These are phyloP conservation scores for Pachyrhynchus sulphureomaculatus DNA, from an alignment of 1,140 invertebrate genomes.

Conservation along the genomic window DNA sequence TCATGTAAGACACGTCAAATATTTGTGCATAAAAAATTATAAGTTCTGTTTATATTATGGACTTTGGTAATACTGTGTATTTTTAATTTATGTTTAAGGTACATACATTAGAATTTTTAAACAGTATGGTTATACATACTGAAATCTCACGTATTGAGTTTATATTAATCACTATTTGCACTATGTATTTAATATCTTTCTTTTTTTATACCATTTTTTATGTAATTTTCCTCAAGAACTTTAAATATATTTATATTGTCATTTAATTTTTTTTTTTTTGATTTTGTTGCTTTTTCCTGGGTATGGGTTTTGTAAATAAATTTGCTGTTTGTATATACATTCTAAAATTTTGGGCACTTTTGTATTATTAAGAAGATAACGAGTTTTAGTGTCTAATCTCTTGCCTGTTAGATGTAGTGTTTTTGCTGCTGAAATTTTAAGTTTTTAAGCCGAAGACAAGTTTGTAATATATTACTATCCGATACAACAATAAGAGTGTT, in stretches of 20 bases:
- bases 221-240: slow-evolving; percentile 46
- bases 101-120: slow-evolving; percentile 30
- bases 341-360: background rate
- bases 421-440: slow-evolving; percentile 29
- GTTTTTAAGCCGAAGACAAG: slow-evolving; percentile 20
- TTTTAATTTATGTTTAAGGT: slow-evolving; percentile 29
- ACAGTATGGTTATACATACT: slow-evolving; percentile 49
- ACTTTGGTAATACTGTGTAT: slow-evolving; percentile 30
- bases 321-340: slow-evolving; percentile 5
- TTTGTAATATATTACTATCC: slow-evolving; percentile 18
- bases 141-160: slow-evolving; percentile 31
- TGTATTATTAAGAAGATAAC: background rate
- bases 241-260: slow-evolving; percentile 49
- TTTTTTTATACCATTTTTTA: slow-evolving; percentile 48
- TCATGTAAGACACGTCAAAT: background rate
- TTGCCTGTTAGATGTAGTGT: slow-evolving; percentile 44
- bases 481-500: slow-evolving; percentile 37
- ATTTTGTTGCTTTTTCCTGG: background rate
- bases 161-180: slow-evolving; percentile 27
- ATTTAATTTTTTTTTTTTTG: slow-evolving; percentile 40
- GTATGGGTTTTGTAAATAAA: slow-evolving; percentile 31
- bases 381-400: slow-evolving; percentile 14
- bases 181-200: slow-evolving; percentile 39
- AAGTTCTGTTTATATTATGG: slow-evolving; percentile 28
- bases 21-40: slow-evolving; percentile 17